Conservation (phyloP, 2,888 invertebrate species). For the Oxyscelio sp. region DNA sequence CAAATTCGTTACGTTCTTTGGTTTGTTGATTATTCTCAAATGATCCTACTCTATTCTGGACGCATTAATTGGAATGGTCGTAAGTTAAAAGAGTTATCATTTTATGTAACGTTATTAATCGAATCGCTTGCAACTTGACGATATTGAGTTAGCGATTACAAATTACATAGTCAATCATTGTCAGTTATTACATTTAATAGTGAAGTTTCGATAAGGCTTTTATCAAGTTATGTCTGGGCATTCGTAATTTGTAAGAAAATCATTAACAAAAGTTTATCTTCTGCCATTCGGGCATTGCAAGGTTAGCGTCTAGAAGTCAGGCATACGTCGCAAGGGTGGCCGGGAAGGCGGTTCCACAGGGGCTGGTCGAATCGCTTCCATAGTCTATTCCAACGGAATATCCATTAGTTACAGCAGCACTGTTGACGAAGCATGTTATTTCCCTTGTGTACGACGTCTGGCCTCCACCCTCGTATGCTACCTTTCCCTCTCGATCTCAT, state of each 20-base stretch:
- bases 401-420: slow-evolving; percentile 88
- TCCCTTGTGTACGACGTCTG: slow-evolving; percentile 87
- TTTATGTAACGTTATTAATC: no score
- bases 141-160: no score
- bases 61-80: background rate
- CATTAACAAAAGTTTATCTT: background rate
- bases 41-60: background rate
- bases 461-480: slow-evolving; percentile 75
- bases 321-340: slow-evolving; percentile 32
- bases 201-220: no score
- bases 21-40: no score
- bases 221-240: background rate
- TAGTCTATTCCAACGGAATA: slow-evolving; percentile 86
- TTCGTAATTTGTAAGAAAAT: background rate
- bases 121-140: no score
- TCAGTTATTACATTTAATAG: no score
- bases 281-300: background rate
- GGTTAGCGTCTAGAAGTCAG: slow-evolving; percentile 29
- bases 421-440: slow-evolving; percentile 89
- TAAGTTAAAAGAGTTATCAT: no score
- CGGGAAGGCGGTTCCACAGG: slow-evolving; percentile 73
- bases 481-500: slow-evolving; percentile 72
- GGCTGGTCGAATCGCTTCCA: slow-evolving; percentile 83
- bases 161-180: no score
- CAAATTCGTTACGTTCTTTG: slow-evolving; percentile 5